These are phyloP conservation scores for Phocoena sinus DNA, from an alignment of 2,113 vertebrate species.

Conservation along the genomic window DNA sequence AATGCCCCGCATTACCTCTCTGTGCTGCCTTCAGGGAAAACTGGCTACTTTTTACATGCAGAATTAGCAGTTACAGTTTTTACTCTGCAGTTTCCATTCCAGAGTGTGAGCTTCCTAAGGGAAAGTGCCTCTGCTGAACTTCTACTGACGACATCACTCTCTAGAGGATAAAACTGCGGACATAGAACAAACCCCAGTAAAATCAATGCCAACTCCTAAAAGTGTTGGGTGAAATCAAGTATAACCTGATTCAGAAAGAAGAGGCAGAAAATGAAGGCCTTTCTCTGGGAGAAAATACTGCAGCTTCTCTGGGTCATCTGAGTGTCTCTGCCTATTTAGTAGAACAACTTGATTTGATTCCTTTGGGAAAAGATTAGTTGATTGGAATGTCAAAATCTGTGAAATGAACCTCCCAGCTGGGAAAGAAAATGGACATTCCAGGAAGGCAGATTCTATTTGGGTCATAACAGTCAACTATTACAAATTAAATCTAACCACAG, in stretches of 20 bases:
- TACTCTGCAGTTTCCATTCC: background rate
- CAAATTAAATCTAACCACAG: background rate
- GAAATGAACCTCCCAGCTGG: background rate
- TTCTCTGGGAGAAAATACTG: conserved; percentile 28
- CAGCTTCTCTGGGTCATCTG: background rate
- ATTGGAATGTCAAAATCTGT: conserved; percentile 32
- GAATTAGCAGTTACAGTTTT: background rate
- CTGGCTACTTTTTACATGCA: background rate
- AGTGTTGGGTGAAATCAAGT: background rate
- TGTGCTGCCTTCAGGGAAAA: background rate
- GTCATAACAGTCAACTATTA: background rate
- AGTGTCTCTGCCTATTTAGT: conserved; percentile 31
- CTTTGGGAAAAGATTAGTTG: conserved; percentile 21
- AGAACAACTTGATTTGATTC: conserved; percentile 43
- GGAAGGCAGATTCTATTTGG: conserved; percentile 11
- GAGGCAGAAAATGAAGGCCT: conserved; percentile 29
- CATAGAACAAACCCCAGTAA: background rate
- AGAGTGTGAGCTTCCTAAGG: background rate
- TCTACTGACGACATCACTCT: background rate
- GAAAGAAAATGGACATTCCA: background rate
- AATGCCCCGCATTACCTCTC: background rate
- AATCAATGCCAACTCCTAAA: conserved; percentile 19
- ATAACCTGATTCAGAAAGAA: conserved; percentile 14
- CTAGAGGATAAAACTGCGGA: background rate
- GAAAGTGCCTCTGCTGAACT: background rate